phyloP scores from a whole-genome alignment of 2,797 vertebrate genomes.

The Vultur gryphus region DNA sequence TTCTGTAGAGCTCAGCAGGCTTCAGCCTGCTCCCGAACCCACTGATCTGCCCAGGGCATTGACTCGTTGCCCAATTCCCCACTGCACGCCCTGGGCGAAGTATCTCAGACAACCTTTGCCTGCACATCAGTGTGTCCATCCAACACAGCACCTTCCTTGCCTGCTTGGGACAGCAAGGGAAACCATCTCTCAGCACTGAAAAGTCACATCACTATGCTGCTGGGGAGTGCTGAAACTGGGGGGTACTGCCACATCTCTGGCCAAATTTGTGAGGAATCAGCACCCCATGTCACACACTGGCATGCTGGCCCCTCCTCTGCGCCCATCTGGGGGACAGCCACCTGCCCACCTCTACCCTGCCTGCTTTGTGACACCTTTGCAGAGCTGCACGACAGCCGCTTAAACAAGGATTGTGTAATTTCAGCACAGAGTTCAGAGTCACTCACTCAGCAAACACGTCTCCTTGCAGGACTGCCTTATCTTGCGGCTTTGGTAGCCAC shows the following conservation, averaged over 20 bases:
- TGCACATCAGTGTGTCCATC: neutral
- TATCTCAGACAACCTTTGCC: neutral
- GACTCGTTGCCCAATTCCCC: rapidly evolving
- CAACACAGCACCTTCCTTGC: neutral
- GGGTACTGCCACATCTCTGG: neutral
- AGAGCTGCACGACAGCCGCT: neutral
- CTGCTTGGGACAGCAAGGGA: neutral
- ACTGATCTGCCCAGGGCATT: neutral
- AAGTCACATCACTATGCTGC: neutral
- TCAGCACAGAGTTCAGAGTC: neutral
- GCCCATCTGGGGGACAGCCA: neutral
- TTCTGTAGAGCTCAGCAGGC: neutral
- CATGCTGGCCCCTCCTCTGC: neutral
- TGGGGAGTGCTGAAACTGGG: neutral
- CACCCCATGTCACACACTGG: neutral
- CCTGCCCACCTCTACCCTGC: neutral
- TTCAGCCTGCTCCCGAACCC: neutral
- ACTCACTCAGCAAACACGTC: neutral
- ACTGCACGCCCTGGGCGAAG: neutral
- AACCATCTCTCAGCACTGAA: neutral
- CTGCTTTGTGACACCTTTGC: neutral
- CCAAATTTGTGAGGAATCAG: neutral
- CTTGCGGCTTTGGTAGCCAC: neutral
- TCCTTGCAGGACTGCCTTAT: neutral
- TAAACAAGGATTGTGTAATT: neutral